Conservation (phyloP, 2,888 invertebrate species). For the Meta bourneti region DNA sequence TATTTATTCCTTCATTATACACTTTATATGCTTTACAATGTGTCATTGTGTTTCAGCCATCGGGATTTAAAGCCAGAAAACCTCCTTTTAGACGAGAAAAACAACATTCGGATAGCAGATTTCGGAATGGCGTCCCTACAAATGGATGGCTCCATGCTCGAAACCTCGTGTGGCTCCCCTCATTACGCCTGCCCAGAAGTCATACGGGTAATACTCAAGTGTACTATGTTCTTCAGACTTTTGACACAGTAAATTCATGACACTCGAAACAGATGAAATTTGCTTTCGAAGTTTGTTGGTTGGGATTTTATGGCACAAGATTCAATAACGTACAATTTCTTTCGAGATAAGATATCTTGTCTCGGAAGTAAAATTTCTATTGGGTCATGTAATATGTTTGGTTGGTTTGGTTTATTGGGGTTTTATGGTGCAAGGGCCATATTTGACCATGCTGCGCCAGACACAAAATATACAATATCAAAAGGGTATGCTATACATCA, state of each 20-base stretch:
- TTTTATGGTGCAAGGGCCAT: not conserved
- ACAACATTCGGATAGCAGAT: slow-evolving; percentile 99
- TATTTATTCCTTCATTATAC: too few species aligned
- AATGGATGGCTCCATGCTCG: slow-evolving; percentile 98
- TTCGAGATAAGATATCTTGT: not conserved
- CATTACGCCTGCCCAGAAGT: slow-evolving; percentile 99
- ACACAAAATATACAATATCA: too few species aligned
- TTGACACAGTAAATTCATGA: not conserved
- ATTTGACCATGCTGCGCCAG: too few species aligned
- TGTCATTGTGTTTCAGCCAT: slow-evolving; percentile 85
- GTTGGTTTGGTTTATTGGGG: not conserved
- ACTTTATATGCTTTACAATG: too few species aligned
- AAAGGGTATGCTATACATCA: too few species aligned
- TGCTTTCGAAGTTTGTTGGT: not conserved
- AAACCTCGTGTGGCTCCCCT: slow-evolving; percentile 99
- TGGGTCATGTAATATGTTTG: too few species aligned
- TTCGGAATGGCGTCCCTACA: slow-evolving; percentile 99
- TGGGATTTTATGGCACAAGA: not conserved
- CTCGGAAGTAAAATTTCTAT: too few species aligned
- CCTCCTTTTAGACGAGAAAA: slow-evolving; percentile 94
- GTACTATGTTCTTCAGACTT: not conserved
- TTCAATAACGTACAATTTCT: not conserved
- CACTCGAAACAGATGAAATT: too few species aligned
- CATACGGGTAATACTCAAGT: slow-evolving; percentile 88
- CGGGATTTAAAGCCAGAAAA: slow-evolving; percentile 98